A percentile compares a stretch with the other conserved stretches of the same genome.
Conservation (phyloP, 2,797 vertebrate species). For the Tolypeutes matacus region DNA sequence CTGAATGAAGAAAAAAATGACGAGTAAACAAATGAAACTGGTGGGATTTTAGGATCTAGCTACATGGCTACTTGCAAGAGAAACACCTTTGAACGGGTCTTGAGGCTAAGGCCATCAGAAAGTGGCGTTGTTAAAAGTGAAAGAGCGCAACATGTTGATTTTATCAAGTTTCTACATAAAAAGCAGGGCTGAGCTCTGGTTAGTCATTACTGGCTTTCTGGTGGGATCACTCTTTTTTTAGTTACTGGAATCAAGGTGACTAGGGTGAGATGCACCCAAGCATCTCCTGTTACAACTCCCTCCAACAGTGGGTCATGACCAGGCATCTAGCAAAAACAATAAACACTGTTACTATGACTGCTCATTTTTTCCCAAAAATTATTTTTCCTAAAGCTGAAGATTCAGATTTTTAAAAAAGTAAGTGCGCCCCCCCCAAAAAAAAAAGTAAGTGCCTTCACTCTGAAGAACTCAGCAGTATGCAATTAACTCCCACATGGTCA, state of each 20-base stretch:
- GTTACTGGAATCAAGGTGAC: background rate
- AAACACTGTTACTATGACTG: background rate
- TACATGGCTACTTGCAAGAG: background rate
- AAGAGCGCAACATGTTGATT: background rate
- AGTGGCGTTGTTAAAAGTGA: background rate
- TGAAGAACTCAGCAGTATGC: background rate
- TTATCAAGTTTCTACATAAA: background rate
- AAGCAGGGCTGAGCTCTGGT: background rate
- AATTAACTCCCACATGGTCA: background rate
- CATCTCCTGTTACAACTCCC: background rate
- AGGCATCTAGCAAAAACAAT: background rate
- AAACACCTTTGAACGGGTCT: background rate
- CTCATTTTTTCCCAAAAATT: conserved; percentile 1
- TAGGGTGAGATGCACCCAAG: background rate
- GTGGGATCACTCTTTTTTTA: background rate
- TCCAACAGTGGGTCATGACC: too few species aligned
- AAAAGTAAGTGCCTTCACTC: background rate
- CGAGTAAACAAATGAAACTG: background rate
- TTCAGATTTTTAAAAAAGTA: background rate
- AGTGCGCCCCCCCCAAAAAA: too few species aligned
- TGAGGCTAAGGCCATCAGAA: background rate
- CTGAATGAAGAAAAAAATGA: background rate
- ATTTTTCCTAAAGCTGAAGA: conserved; percentile 41
- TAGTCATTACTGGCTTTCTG: background rate
- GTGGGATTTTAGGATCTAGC: background rate